Conservation (phyloP, 1,140 invertebrate genomes). For the Eueides isabella region DNA sequence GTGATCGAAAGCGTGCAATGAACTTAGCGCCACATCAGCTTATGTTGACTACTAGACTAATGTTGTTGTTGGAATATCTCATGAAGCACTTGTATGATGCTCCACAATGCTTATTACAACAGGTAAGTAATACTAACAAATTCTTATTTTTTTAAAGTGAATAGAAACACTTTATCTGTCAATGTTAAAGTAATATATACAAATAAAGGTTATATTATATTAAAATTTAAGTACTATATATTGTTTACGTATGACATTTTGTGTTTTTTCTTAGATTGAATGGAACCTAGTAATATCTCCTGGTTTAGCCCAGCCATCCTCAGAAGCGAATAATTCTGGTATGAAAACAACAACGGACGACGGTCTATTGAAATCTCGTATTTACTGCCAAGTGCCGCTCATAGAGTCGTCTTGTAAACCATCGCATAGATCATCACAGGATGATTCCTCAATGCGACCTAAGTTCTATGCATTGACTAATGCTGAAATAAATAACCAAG, state of each 20-base stretch:
- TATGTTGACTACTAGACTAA: conserved; percentile 90
- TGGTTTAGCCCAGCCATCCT: conserved; percentile 61
- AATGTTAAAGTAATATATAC: too few species aligned
- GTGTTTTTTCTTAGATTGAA: conserved; percentile 84
- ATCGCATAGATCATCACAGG: conserved; percentile 82
- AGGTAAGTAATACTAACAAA: conserved; percentile 82
- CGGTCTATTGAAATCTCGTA: conserved; percentile 75
- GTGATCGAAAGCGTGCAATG: conserved; percentile 79
- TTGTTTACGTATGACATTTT: not conserved
- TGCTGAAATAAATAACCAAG: conserved; percentile 88
- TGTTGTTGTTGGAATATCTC: conserved; percentile 96
- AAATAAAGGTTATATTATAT: too few species aligned
- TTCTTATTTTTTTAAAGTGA: too few species aligned
- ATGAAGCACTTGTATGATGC: conserved; percentile 97
- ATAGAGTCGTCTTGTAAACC: conserved; percentile 90
- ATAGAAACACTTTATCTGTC: too few species aligned
- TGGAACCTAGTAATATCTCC: conserved; percentile 91
- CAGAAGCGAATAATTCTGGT: conserved; percentile 51
- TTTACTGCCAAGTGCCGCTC: conserved; percentile 90
- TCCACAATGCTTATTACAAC: conserved; percentile 88
- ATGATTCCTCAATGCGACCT: conserved; percentile 91
- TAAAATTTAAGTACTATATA: not conserved
- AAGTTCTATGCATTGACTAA: conserved; percentile 93
- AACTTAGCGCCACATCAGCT: conserved; percentile 84
- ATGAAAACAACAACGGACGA: conserved; percentile 60